Base-by-base conservation (phyloP, 35 echinoderm and acorn worm species). In the Heliocidaris tuberculata region DNA sequence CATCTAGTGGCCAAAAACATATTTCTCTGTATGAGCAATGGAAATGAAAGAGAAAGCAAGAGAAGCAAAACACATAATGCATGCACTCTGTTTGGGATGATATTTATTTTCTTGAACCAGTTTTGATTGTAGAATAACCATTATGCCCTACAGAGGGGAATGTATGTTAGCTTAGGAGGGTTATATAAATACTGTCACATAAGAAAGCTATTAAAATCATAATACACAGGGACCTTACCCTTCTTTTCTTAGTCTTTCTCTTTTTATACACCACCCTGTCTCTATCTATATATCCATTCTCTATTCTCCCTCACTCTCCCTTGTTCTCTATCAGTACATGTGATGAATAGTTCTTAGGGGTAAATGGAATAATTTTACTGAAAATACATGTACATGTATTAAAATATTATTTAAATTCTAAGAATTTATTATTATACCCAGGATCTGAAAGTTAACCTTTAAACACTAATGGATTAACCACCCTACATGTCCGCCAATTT, bases 1-100 rank as follows among this genome's bases (percentile, higher is more conserved):
- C 87, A 89, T 35, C 87, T 89, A 89, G 87, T 89, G 87, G 87
- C 47, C 65, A 78, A 78, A 42, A 78, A 27, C 65, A 78, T 3
- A 6, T 15, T 56, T 12, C 10, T 56, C 7, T 56, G 52, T 15
- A 6, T 56, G 52, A 56, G 52, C 52, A 56, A 13, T 56, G 52
- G 52, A 0, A 15, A 56, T 56, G 52, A 13, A 78, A 27, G 17
- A 24, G 60, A n/a, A 19, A 78, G 65, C n/a, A 7, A 78, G 65
- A 78, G 65, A 8, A 7, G 0, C 5, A 24, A 27, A 24, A 78
- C 8, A 19, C 17, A 27, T 24, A 78, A 78, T 78, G 65, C 65
- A 78, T 78, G 65, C 65, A 78, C 65, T 78, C 65, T 78, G 27
- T 78, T n/a, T 7, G 4, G 65, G 21, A 78, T 78, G 17, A 78